A percentile compares a stretch with the other conserved stretches of the same genome.
These are phyloP conservation scores for Diploscapter pachys DNA, from an alignment of 1,140 invertebrate species.

Conservation along the genomic window DNA sequence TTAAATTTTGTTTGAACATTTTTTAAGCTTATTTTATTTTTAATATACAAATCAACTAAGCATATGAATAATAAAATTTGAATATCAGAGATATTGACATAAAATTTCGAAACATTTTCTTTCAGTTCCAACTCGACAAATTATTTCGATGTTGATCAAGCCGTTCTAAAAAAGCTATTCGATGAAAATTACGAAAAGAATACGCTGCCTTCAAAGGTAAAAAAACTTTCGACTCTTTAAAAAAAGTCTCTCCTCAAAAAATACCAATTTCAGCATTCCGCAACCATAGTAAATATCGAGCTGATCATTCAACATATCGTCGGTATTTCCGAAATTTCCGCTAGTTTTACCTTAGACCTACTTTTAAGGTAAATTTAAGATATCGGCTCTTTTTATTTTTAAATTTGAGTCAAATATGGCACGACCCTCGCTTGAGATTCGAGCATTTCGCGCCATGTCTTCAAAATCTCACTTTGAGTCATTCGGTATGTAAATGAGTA, in stretches of 20 bases:
- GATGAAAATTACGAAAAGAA: conserved; percentile 49
- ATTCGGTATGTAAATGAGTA: conserved; percentile 16
- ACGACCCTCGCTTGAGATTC: conserved; percentile 47
- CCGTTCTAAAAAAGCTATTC: conserved; percentile 43
- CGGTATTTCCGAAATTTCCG: conserved; percentile 48
- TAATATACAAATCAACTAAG: neutral
- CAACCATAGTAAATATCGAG: conserved; percentile 46
- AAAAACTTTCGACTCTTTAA: no score
- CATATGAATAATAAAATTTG: conserved; percentile 10
- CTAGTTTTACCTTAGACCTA: conserved; percentile 48
- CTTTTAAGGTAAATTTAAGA: conserved; percentile 38
- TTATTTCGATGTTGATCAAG: conserved; percentile 46
- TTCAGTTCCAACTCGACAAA: conserved; percentile 42
- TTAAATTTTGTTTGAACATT: conserved; percentile 13
- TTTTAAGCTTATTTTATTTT: neutral
- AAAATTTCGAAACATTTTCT: neutral
- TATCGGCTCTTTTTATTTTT: conserved; percentile 17
- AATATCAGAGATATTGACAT: conserved; percentile 3
- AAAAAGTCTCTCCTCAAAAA: no score
- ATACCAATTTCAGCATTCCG: neutral
- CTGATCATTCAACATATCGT: conserved; percentile 51
- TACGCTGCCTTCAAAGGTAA: conserved; percentile 40
- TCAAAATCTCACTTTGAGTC: conserved; percentile 46
- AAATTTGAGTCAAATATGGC: conserved; percentile 48
- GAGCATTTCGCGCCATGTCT: conserved; percentile 49